Evolutionary conservation across 2,797 vertebrate species (phyloP).

Genomic region (Yasuhikotakia modesta): DNA sequence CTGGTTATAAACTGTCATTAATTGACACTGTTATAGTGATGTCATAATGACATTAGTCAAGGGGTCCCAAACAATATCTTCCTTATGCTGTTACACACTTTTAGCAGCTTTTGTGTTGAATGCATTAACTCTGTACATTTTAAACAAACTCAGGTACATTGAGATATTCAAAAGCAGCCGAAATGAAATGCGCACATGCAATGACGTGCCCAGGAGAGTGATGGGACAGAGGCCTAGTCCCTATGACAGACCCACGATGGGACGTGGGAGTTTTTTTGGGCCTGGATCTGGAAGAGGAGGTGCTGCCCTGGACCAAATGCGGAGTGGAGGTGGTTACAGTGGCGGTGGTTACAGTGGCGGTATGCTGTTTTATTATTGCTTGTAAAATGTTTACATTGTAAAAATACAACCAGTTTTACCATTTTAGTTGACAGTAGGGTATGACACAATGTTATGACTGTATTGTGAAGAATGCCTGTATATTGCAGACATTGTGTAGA

Average conservation of each 20-base stretch:
- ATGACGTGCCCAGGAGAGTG: conserved; percentile 91
- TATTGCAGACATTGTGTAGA: not conserved
- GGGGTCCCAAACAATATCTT: conserved; percentile 32
- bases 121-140: conserved; percentile 53
- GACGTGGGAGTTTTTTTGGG: conserved; percentile 88
- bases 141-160: conserved; percentile 89
- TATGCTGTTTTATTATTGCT: conserved; percentile 56
- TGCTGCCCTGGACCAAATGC: conserved; percentile 92
- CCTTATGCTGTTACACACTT: conserved; percentile 43
- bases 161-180: conserved; percentile 99
- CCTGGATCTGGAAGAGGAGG: conserved; percentile 80
- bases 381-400: not conserved
- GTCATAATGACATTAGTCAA: conserved; percentile 38
- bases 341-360: too few relatives aligned
- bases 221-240: conserved; percentile 93
- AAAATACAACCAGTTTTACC: too few relatives aligned
- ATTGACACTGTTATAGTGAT: conserved; percentile 40
- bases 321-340: conserved; percentile 89
- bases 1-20: conserved; percentile 16
- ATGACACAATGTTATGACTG: not conserved
- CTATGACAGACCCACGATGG: conserved; percentile 95
- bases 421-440: not conserved
- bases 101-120: conserved; percentile 6
- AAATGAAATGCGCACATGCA: conserved; percentile 95
- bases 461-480: not conserved